Conservation (phyloP, 2,797 vertebrate genomes). For the Megalops cyprinoides region DNA sequence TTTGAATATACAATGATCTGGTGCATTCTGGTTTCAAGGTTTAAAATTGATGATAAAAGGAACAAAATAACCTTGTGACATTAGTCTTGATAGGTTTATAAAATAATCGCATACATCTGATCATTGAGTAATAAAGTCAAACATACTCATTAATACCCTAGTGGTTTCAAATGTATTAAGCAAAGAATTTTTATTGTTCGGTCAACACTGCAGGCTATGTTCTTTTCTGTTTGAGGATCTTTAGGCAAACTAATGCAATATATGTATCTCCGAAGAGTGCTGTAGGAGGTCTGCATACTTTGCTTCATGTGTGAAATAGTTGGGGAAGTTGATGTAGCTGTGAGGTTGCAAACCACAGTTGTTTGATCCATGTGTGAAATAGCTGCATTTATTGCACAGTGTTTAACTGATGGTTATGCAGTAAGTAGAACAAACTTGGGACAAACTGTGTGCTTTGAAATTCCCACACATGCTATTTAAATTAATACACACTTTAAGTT, state of each 20-base stretch:
- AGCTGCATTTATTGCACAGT: neutral
- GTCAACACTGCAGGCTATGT: neutral
- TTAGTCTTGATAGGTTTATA: too few relatives aligned
- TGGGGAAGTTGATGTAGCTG: neutral
- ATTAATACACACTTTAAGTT: too few relatives aligned
- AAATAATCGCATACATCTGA: too few relatives aligned
- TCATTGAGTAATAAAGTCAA: too few relatives aligned
- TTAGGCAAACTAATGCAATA: neutral
- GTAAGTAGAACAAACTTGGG: neutral
- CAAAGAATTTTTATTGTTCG: neutral
- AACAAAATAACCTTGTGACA: too few relatives aligned
- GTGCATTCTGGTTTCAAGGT: too few relatives aligned
- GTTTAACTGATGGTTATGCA: neutral
- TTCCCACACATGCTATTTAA: too few relatives aligned
- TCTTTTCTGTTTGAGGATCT: too few relatives aligned
- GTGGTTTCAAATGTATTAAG: neutral
- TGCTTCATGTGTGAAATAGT: conserved; percentile 16
- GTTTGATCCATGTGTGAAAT: conserved; percentile 3
- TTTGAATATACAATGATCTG: too few relatives aligned
- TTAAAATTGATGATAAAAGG: too few relatives aligned
- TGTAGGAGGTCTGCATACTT: neutral
- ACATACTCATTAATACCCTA: too few relatives aligned
- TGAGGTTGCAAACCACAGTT: neutral
- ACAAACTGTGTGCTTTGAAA: neutral
- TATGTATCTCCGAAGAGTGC: neutral